Base-by-base conservation (phyloP, 2,113 vertebrate genomes). In the Ancistrus triradiatus region DNA sequence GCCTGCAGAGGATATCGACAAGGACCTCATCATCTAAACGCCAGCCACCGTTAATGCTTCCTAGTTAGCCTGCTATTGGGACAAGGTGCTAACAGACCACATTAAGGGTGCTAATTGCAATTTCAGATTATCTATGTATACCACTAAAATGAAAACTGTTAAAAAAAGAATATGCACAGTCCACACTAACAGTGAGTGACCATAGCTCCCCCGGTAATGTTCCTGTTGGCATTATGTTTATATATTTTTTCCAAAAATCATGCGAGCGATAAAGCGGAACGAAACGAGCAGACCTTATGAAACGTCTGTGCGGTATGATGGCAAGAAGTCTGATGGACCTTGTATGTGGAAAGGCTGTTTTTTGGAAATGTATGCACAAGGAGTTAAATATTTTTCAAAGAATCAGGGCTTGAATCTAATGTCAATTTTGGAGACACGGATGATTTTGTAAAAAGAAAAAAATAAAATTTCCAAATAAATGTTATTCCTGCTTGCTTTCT, bases 1-100 rank as follows among this genome's bases (percentile, higher is more conserved):
- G 67, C 80, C 85, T 89, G 72, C 95, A 98, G 96, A 96, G 92
- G 96, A 98, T 22, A 83, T 97, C 63, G 91, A 98, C 88, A 92
- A 94, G 75, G 93, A 97, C 71, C 89, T 98, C 3, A 85, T 98
- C 80, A 89, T 98, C 88, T 98, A 87, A 93, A 79, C 60, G 2
- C 22, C 50, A 75, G 74, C 66, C 68, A 62, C 52, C 66, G 37
- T 55, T 67, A 78, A 79, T 63, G 60, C 74, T 76, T 76, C 74
- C 59, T 71, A 74, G 75, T 80, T 79, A 58, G 64, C 33, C 21
- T 66, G 57, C 63, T 77, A 81, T 78, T 68, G 81, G 85, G 88
- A 92, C 78, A 78, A 91, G 92, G 93, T 91, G 92, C 93, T 97
- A 91, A 92, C 88, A 83, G 83, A 62, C 57, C 84, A 83, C 83